Evolutionary conservation across 2,113 vertebrate genomes (phyloP), one percentile per base, ranked within the genome.

Genomic region (Lepus europaeus): DNA sequence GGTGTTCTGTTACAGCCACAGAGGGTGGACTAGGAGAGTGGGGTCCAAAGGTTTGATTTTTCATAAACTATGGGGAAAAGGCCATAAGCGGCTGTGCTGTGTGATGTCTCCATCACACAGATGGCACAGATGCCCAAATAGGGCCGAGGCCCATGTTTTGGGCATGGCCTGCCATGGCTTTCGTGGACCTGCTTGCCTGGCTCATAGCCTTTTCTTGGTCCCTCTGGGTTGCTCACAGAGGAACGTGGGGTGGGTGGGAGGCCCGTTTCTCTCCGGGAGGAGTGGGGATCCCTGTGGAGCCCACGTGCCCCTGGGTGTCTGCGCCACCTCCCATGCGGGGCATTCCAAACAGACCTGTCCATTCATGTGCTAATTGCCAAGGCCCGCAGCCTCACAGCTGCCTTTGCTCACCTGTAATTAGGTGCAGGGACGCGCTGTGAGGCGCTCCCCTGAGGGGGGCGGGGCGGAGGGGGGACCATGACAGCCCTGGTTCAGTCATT

Each of bases 391-490:
- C 70, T 74, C 20, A 13, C n/a, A n/a, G 25, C 5, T 2, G 69
- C 66, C 8, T 3, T 56, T 66, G 45, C 96, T n/a, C 78, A 96
- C 94, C 95, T 96, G 92, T 96, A 97, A 97, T 97, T 96, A 96
- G 83, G 83, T 68, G 95, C 6, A 56, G 92, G 45, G 96, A 97
- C 92, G 89, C 93, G 0, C 39, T 74, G 79, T 92, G 84, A 85
- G 90, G 91, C 33, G 93, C 61, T 68, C 45, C 51, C 31, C 45
- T 45, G 45, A 45, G 45, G 45, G 45, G 45, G 45, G 45, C 45
- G 45, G 45, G 45, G 45, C 1, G 89, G 89, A 49, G 0, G 33
- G 86, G 87, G 89, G 79, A 72, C 74, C 39, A 6, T 0, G 29
- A 63, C 31, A 36, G 82, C 45, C 90, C 70, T 84, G 53, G 95